These are phyloP conservation scores for Oreonectes daqikongensis DNA, from an alignment of 2,797 vertebrate species.

Conservation along the genomic window DNA sequence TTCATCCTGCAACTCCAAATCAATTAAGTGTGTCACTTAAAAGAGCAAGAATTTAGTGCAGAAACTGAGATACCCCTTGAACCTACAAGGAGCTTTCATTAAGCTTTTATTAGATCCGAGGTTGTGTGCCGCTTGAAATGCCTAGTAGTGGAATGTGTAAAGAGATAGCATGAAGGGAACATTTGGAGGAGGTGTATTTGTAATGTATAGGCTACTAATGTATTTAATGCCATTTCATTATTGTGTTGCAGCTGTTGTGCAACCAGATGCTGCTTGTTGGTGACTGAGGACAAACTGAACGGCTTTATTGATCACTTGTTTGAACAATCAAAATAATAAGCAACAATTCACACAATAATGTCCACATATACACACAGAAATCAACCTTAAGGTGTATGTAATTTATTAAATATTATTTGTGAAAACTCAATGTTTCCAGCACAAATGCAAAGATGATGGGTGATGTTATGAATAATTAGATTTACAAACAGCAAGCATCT, in stretches of 20 bases:
- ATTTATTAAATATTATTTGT: neutral
- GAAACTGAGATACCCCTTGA: conserved; percentile 11
- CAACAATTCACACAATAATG: neutral
- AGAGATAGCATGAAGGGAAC: neutral
- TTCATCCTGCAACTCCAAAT: conserved; percentile 31
- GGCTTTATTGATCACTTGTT: no score
- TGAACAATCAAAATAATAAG: no score
- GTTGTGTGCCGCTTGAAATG: neutral
- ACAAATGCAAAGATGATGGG: neutral
- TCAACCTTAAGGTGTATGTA: neutral
- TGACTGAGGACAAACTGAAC: no score
- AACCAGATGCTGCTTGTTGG: no score
- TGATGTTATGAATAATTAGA: neutral
- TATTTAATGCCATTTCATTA: neutral
- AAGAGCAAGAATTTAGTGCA: neutral
- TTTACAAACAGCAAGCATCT: neutral
- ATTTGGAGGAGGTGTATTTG: neutral
- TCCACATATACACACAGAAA: neutral
- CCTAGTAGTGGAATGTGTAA: neutral
- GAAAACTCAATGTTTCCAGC: neutral
- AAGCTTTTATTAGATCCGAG: conserved; percentile 28
- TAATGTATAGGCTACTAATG: no score
- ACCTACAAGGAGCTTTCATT: conserved; percentile 20
- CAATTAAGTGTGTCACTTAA: conserved; percentile 35
- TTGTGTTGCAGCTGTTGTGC: no score